Evolutionary conservation across 2,797 vertebrate species (phyloP).

Genomic region (Chelon labrosus): DNA sequence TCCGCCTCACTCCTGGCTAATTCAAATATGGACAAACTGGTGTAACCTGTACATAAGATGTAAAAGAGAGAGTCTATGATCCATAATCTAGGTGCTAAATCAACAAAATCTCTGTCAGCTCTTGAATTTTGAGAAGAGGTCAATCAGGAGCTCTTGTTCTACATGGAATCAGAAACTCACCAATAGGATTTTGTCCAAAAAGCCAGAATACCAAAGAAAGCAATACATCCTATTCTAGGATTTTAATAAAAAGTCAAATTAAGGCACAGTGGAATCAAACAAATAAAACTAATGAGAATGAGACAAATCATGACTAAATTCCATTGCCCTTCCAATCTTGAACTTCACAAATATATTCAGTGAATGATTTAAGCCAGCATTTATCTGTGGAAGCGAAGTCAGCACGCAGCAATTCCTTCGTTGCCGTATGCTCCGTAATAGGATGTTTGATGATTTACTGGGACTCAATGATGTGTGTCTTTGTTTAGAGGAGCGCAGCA

Average conservation of each 20-base stretch:
- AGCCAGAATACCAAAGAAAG: too few relatives aligned
- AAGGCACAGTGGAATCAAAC: background rate
- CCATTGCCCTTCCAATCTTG: background rate
- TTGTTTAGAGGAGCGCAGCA: conserved; percentile 50
- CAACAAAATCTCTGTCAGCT: too few relatives aligned
- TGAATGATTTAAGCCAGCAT: conserved; percentile 15
- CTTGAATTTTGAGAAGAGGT: too few relatives aligned
- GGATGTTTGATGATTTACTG: conserved; percentile 30
- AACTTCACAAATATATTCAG: conserved; percentile 1
- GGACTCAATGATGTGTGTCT: conserved; percentile 32
- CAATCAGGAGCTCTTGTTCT: too few relatives aligned
- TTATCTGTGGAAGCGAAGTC: conserved; percentile 27
- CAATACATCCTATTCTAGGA: too few relatives aligned
- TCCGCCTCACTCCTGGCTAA: too few relatives aligned
- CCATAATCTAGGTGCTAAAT: too few relatives aligned
- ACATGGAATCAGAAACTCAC: too few relatives aligned
- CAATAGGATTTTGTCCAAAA: too few relatives aligned
- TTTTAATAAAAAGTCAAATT: background rate
- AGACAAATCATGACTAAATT: background rate
- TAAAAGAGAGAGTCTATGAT: too few relatives aligned
- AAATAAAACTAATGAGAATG: conserved; percentile 4
- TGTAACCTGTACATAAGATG: too few relatives aligned
- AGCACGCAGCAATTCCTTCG: conserved; percentile 21
- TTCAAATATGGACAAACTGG: too few relatives aligned
- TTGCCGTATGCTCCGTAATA: conserved; percentile 21